Evolutionary conservation across 2,797 vertebrate genomes (phyloP), one percentile per base, ranked within the genome.

Genomic region (Setipinna tenuifilis): DNA sequence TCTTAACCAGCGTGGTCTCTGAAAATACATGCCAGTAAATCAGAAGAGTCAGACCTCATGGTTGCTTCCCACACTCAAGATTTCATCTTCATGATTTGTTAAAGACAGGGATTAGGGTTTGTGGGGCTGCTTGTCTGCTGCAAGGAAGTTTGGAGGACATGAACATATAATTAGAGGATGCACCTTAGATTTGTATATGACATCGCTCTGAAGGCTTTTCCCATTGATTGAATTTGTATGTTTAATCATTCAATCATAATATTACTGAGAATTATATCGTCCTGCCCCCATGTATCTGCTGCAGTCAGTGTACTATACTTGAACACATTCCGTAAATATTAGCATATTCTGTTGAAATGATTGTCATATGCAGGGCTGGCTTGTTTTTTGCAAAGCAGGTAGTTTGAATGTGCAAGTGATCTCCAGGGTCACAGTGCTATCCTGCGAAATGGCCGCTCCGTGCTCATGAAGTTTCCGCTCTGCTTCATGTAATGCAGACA

Each of bases 391-490:
- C 19, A 21, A n/a, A 61, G 58, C 61, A 65, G n/a, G 61, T 25
- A 75, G 28, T 71, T 35, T 71, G 65, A 71, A 48, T 78, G 48
- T 23, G 44, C 93, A 93, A 94, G 91, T 88, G 87, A 91, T 93
- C 93, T 93, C 93, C 88, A 90, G 92, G 91, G 94, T 93, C 93
- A 44, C 92, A 92, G 94, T 94, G 94, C 89, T 92, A 93, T 94
- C 90, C 88, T 90, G 92, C 90, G 90, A 86, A 88, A 92, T 90
- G 92, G 88, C 84, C 50, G 90, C 90, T 92, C 88, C 89, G 88
- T 92, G 91, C 90, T 17, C 28, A 91, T 92, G 89, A 94, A 91
- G 90, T 94, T 93, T 94, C 92, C 87, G 86, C 91, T 93, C 86
- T 83, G 87, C 82, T 90, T 83, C 86, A 89, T 81, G 88, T 95